phyloP scores from a whole-genome alignment of 2,888 invertebrate genomes.

The Dichetophora obliterata region DNA sequence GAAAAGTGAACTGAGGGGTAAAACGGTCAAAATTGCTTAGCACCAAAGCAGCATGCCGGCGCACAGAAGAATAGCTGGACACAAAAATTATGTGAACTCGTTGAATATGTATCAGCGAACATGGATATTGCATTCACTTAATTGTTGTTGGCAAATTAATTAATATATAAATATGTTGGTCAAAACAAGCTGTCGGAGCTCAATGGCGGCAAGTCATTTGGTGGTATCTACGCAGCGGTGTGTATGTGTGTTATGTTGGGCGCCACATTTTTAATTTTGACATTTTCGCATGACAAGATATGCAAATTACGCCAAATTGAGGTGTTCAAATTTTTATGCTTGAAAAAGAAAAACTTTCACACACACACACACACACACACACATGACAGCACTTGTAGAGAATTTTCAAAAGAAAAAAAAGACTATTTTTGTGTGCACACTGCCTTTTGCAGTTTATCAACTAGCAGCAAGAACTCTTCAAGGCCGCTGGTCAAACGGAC shows the following conservation, averaged over 20 bases:
- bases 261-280: slow-evolving; percentile 28
- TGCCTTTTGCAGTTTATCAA: neutral
- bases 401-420: neutral
- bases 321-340: slow-evolving; percentile 55
- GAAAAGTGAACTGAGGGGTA: neutral
- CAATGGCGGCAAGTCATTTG: neutral
- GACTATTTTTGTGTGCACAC: neutral
- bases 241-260: slow-evolving; percentile 21
- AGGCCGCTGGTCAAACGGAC: slow-evolving; percentile 43
- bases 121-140: slow-evolving; percentile 65
- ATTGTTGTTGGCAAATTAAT: slow-evolving; percentile 50
- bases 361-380: neutral
- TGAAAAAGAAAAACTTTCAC: slow-evolving; percentile 45
- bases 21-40: slow-evolving; percentile 2
- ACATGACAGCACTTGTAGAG: neutral
- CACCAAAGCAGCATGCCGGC: slow-evolving; percentile 45
- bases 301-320: slow-evolving; percentile 60
- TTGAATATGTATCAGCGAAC: slow-evolving; percentile 49
- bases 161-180: slow-evolving; percentile 7
- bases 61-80: slow-evolving; percentile 56
- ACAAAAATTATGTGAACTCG: slow-evolving; percentile 58
- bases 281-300: slow-evolving; percentile 61
- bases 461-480: neutral
- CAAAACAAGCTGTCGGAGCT: neutral
- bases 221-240: neutral